A percentile compares a stretch with the other conserved stretches of the same genome.
Evolutionary conservation across 2,888 invertebrate species (phyloP).

Genomic region (Sipha maydis): DNA sequence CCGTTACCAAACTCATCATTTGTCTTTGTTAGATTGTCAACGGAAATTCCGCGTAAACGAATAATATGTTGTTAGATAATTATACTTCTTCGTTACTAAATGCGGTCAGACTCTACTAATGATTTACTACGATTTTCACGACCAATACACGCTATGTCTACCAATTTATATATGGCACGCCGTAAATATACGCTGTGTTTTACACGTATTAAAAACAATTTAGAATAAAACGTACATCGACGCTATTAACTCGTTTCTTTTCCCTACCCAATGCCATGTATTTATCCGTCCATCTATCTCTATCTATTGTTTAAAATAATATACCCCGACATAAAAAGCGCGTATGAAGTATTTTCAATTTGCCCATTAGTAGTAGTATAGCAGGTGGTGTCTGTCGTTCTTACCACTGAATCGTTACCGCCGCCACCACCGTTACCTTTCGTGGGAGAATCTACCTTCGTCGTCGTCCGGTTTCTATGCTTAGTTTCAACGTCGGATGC

Average conservation of each 20-base stretch:
- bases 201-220: neutral
- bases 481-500: conserved; percentile 42
- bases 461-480: conserved; percentile 34
- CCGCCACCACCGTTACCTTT: conserved; percentile 31
- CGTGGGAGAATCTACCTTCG: conserved; percentile 44
- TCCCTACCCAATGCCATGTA: neutral
- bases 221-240: neutral
- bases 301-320: conserved; percentile 11
- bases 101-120: neutral
- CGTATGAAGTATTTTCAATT: neutral
- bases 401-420: conserved; percentile 20
- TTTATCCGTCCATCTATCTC: neutral
- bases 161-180: neutral
- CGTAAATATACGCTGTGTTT: neutral
- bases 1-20: conserved; percentile 10
- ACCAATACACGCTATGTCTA: neutral
- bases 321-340: neutral
- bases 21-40: conserved; percentile 41
- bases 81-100: conserved; percentile 2
- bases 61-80: neutral
- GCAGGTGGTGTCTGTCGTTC: conserved; percentile 23
- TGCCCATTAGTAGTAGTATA: conserved; percentile 2
- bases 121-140: neutral
- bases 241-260: neutral
- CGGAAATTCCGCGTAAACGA: neutral